Conservation (phyloP, 2,113 vertebrate genomes). For the Hippocampus barbouri region DNA sequence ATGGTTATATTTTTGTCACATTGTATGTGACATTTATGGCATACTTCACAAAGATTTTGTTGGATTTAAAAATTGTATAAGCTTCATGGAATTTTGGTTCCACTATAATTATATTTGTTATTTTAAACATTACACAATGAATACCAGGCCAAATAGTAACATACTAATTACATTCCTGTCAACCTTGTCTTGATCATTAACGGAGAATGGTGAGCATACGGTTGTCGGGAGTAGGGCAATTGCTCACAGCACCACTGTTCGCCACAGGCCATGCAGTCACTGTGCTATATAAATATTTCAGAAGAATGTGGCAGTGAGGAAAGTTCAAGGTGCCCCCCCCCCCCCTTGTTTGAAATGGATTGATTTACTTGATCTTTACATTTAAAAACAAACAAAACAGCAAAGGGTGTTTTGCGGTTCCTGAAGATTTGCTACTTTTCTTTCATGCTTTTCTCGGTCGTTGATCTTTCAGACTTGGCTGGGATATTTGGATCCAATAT, state of each 20-base stretch:
- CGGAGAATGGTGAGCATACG: not conserved
- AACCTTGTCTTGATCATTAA: slow-evolving; percentile 2
- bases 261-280: slow-evolving; percentile 7
- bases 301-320: slow-evolving; percentile 8
- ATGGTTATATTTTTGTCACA: not conserved
- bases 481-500: slow-evolving; percentile 5
- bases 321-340: slow-evolving; percentile 25
- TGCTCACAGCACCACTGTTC: not conserved
- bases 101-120: not conserved
- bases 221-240: not conserved
- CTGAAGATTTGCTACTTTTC: not conserved
- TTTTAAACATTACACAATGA: not conserved
- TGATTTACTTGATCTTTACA: slow-evolving; percentile 39
- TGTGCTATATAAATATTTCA: slow-evolving; percentile 30
- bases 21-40: not conserved
- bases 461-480: not conserved
- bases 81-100: not conserved
- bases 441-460: not conserved
- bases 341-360: slow-evolving; percentile 41
- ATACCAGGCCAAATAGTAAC: not conserved
- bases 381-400: slow-evolving; percentile 11
- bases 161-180: slow-evolving; percentile 7
- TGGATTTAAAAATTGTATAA: not conserved
- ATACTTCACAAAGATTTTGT: not conserved
- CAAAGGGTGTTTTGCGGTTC: slow-evolving; percentile 8